A percentile compares a stretch with the other conserved stretches of the same genome.
These are phyloP conservation scores for Pristionchus exspectatus DNA, from an alignment of 2,888 invertebrate genomes.

Conservation along the genomic window DNA sequence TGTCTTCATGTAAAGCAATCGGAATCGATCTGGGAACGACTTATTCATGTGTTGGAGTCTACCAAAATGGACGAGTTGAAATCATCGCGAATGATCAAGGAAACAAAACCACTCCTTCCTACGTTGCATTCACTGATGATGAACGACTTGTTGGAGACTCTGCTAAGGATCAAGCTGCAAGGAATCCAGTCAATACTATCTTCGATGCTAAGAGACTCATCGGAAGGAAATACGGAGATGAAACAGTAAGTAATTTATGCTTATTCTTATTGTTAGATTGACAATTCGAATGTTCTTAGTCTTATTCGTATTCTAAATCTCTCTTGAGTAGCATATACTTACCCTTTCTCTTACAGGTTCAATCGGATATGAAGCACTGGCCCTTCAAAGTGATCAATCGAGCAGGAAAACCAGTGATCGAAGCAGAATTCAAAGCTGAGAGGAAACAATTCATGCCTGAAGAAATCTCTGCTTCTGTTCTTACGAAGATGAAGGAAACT, in stretches of 20 bases:
- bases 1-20: slow-evolving; percentile 68
- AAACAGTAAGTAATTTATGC: neutral
- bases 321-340: neutral
- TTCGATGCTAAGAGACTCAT: slow-evolving; percentile 87
- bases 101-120: slow-evolving; percentile 87
- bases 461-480: slow-evolving; percentile 56
- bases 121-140: slow-evolving; percentile 86
- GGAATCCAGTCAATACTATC: slow-evolving; percentile 80
- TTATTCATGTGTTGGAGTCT: slow-evolving; percentile 7
- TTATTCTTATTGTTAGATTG: neutral
- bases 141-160: slow-evolving; percentile 81
- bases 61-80: slow-evolving; percentile 79
- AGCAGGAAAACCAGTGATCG: slow-evolving; percentile 74
- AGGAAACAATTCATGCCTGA: slow-evolving; percentile 51
- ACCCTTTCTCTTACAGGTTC: slow-evolving; percentile 57
- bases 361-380: slow-evolving; percentile 78
- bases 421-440: slow-evolving; percentile 86
- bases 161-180: slow-evolving; percentile 81
- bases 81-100: slow-evolving; percentile 83
- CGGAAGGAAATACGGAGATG: slow-evolving; percentile 88
- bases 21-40: slow-evolving; percentile 59
- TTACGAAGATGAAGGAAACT: slow-evolving; percentile 68
- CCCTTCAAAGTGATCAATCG: slow-evolving; percentile 76
- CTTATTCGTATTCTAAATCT: neutral
- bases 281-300: neutral